Evolutionary conservation across 2,113 vertebrate genomes (phyloP), one percentile per base, ranked within the genome.

Genomic region (Ictalurus furcatus): DNA sequence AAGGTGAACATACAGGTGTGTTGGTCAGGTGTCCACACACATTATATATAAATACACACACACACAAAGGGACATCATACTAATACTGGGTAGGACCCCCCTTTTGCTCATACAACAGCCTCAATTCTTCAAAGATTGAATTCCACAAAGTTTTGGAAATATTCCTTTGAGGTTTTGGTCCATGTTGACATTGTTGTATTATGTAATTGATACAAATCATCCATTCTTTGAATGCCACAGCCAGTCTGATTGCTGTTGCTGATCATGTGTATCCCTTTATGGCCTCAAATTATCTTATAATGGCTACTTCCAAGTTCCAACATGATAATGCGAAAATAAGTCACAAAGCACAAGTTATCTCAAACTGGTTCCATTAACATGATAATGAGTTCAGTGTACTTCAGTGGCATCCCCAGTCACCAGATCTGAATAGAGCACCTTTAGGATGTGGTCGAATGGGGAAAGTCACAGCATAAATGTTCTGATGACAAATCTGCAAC

Each of bases 31-130:
- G 54, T 56, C 12, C 21, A 61, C 19, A 61, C 59, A 21, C 21
- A 61, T 19, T 5, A 21, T 61, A 59, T 1, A 61, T 61, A 97
- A 96, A 97, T 58, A 59, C 58, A 59, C 1, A 59, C 58, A 23
- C 25, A 65, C 25, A n/a, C 28, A n/a, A 8, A 65, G 63, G 25
- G 28, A 65, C 63, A 63, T 63, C 23, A 65, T 65, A 65, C 25
- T 65, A 65, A 65, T 65, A 28, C 2, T 65, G 2, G 25, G 63
- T 28, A 65, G 6, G 63, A 65, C 9, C 63, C 16, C 63, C 25
- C 25, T 65, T 65, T 28, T 28, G 25, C 63, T 65, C 25, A 28
- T 28, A 65, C 63, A 71, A 17, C 67, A 71, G 14, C n/a, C 67
- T 69, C 28, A 34, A 23, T 76, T 44, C 21, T 76, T 25, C 21